Conservation (phyloP, 2,113 vertebrate genomes). For the Oryzias javanicus region DNA sequence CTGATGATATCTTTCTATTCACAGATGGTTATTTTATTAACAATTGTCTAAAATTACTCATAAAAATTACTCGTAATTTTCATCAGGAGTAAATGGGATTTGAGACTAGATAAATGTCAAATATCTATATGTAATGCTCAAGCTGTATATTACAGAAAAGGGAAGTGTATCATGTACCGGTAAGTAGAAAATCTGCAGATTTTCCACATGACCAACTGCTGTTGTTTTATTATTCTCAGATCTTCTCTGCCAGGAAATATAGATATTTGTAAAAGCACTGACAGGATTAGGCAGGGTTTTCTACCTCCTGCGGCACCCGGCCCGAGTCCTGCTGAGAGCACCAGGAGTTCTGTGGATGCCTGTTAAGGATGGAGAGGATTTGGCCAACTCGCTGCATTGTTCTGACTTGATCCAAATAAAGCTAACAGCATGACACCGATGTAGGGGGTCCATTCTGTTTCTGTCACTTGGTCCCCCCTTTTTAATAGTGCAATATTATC, state of each 20-base stretch:
- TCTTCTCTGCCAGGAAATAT: slow-evolving; percentile 60
- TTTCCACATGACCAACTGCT: no score
- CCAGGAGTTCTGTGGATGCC: slow-evolving; percentile 56
- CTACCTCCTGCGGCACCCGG: slow-evolving; percentile 67
- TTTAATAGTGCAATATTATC: not conserved
- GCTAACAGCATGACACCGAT: slow-evolving; percentile 51
- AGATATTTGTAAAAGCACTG: slow-evolving; percentile 71
- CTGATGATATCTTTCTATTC: no score
- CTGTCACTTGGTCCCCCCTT: slow-evolving; percentile 9
- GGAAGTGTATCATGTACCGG: no score
- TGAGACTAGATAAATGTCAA: no score
- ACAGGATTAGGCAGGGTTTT: slow-evolving; percentile 75
- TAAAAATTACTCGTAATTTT: no score
- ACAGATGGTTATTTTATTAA: no score
- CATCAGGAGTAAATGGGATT: no score
- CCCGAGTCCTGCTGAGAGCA: slow-evolving; percentile 66
- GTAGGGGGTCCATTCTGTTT: slow-evolving; percentile 27
- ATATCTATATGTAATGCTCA: no score
- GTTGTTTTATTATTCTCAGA: slow-evolving; percentile 49
- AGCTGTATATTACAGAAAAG: no score
- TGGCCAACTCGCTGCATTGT: slow-evolving; percentile 61
- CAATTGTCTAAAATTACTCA: no score
- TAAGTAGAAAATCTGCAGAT: no score
- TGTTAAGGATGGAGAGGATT: slow-evolving; percentile 57
- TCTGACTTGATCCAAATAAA: slow-evolving; percentile 70